Evolutionary conservation across 1,140 invertebrate species (phyloP).

Genomic region (Drosophila burlai): DNA sequence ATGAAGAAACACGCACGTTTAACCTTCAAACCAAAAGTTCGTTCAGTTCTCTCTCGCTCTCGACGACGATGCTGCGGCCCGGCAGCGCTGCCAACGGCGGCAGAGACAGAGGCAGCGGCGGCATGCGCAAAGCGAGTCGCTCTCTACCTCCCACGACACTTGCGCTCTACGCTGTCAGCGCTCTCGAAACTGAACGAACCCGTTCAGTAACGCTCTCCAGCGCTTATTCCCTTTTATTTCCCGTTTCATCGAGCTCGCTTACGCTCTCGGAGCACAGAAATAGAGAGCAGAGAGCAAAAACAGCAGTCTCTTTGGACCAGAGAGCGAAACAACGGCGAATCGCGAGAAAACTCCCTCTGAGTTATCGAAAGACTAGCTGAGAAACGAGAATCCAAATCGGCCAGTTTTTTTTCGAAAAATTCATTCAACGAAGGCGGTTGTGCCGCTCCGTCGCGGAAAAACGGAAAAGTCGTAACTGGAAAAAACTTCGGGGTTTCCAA

Average conservation of each 20-base stretch:
- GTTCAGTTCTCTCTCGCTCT: slow-evolving; percentile 38
- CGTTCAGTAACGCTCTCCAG: slow-evolving; percentile 3
- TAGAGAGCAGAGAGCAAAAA: background rate
- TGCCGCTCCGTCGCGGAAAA: slow-evolving; percentile 13
- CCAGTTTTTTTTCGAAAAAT: slow-evolving; percentile 13
- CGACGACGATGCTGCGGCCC: slow-evolving; percentile 26
- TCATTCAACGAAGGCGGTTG: slow-evolving; percentile 10
- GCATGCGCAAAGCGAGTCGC: slow-evolving; percentile 61
- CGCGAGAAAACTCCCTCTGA: background rate
- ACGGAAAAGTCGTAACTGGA: slow-evolving; percentile 9
- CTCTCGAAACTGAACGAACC: slow-evolving; percentile 31
- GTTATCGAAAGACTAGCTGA: background rate
- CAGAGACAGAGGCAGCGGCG: slow-evolving; percentile 5
- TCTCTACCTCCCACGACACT: slow-evolving; percentile 60
- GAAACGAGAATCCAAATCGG: slow-evolving; percentile 1
- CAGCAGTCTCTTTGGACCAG: background rate
- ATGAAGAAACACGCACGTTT: slow-evolving; percentile 63
- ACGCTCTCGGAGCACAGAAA: background rate
- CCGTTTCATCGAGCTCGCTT: background rate
- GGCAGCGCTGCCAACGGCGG: slow-evolving; percentile 50
- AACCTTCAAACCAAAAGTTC: slow-evolving; percentile 72
- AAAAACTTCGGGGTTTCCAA: slow-evolving; percentile 2
- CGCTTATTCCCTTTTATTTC: background rate
- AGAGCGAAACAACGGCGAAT: background rate
- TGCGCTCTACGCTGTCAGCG: slow-evolving; percentile 39